A percentile compares a stretch with the other conserved stretches of the same genome.
These are phyloP conservation scores for Apamea epomidion DNA, from an alignment of 2,888 invertebrate species.

Conservation along the genomic window DNA sequence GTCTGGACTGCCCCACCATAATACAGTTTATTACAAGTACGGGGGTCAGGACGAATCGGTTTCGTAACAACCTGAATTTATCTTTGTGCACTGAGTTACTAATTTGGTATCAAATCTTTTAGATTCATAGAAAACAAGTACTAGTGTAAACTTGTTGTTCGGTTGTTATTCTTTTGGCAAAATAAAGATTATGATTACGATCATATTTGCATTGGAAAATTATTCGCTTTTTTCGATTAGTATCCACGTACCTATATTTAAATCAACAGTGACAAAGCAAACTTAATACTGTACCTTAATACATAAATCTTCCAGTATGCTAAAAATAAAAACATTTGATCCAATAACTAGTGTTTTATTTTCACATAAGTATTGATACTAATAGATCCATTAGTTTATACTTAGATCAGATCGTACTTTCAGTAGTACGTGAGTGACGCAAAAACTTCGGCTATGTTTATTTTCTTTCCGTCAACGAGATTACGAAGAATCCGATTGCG, in stretches of 20 bases:
- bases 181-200: background rate
- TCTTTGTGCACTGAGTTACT: no score
- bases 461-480: conserved; percentile 52
- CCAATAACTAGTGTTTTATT: conserved; percentile 23
- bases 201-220: background rate
- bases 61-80: no score
- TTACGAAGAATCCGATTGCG: conserved; percentile 44
- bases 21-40: background rate
- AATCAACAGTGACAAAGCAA: background rate
- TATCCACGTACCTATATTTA: background rate
- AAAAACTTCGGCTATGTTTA: conserved; percentile 41
- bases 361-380: background rate
- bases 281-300: background rate
- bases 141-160: background rate
- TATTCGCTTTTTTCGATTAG: background rate
- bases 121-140: background rate
- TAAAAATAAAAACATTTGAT: conserved; percentile 17
- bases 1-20: background rate
- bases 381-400: conserved; percentile 38
- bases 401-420: conserved; percentile 1
- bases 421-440: conserved; percentile 5
- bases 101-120: background rate
- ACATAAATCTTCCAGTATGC: background rate
- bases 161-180: background rate
- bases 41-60: background rate